phyloP scores from a whole-genome alignment of 2,888 invertebrate species.

The Sarcophaga variegata region DNA sequence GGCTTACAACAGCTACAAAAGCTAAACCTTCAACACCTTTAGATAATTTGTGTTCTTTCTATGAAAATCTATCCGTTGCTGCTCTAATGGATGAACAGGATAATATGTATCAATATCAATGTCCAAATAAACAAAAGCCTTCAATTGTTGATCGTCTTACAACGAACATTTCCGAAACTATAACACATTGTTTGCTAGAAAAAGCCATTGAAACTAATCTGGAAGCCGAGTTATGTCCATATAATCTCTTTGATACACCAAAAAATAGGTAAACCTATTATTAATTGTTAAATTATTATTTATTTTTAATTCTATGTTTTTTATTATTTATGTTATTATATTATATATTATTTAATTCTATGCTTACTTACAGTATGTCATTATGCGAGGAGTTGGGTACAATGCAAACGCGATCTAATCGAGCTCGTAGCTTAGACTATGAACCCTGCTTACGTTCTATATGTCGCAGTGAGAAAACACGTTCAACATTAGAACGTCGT shows the following conservation, averaged over 20 bases:
- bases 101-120: conserved; percentile 11
- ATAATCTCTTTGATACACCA: conserved; percentile 78
- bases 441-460: conserved; percentile 87
- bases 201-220: conserved; percentile 76
- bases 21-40: conserved; percentile 74
- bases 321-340: background rate
- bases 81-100: conserved; percentile 75
- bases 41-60: conserved; percentile 82
- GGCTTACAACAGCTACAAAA: conserved; percentile 73
- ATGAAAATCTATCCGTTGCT: conserved; percentile 79
- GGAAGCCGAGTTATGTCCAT: conserved; percentile 75
- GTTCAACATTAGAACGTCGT: conserved; percentile 84
- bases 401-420: conserved; percentile 83
- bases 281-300: background rate
- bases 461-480: conserved; percentile 86
- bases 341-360: background rate
- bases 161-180: conserved; percentile 75
- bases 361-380: conserved; percentile 82
- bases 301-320: background rate
- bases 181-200: conserved; percentile 78
- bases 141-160: conserved; percentile 75
- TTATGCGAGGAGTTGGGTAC: conserved; percentile 82
- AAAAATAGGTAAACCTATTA: conserved; percentile 73
- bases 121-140: conserved; percentile 33
- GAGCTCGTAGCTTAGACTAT: conserved; percentile 86